phyloP scores from a whole-genome alignment of 2,113 vertebrate species.

The Petroica traversi region DNA sequence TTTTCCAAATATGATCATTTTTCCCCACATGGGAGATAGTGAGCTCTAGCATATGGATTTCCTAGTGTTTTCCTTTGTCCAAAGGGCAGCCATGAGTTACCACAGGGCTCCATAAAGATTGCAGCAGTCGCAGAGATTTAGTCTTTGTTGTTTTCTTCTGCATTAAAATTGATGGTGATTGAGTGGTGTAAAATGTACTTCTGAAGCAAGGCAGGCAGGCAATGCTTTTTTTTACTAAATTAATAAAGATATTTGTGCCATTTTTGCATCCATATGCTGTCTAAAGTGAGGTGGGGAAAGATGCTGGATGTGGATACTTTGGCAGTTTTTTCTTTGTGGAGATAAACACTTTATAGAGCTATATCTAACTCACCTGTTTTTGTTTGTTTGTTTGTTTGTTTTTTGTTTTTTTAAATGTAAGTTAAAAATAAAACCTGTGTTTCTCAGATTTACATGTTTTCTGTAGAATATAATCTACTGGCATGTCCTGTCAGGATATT shows the following conservation, averaged over 20 bases:
- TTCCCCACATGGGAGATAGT: not conserved
- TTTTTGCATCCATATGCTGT: not conserved
- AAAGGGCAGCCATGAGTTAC: not conserved
- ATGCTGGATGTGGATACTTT: not conserved
- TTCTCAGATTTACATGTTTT: not conserved
- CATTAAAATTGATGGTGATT: not conserved
- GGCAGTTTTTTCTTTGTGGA: not conserved
- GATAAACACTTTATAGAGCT: not conserved
- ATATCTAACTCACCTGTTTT: not conserved
- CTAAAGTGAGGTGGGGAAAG: not conserved
- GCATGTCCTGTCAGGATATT: not conserved
- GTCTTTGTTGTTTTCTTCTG: not conserved
- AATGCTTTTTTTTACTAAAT: not conserved
- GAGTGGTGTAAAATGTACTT: not conserved
- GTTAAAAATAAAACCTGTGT: not conserved
- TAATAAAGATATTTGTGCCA: not conserved
- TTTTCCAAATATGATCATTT: not conserved
- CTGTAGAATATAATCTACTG: not conserved
- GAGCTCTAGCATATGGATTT: not conserved
- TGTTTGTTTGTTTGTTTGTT: not conserved
- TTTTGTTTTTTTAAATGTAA: not conserved
- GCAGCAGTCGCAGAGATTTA: not conserved
- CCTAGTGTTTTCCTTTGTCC: not conserved
- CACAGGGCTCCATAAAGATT: not conserved
- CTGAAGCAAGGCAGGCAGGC: not conserved